Evolutionary conservation across 2,888 invertebrate genomes (phyloP), one percentile per base, ranked within the genome.

Genomic region (Nephrocerus scutellatus): DNA sequence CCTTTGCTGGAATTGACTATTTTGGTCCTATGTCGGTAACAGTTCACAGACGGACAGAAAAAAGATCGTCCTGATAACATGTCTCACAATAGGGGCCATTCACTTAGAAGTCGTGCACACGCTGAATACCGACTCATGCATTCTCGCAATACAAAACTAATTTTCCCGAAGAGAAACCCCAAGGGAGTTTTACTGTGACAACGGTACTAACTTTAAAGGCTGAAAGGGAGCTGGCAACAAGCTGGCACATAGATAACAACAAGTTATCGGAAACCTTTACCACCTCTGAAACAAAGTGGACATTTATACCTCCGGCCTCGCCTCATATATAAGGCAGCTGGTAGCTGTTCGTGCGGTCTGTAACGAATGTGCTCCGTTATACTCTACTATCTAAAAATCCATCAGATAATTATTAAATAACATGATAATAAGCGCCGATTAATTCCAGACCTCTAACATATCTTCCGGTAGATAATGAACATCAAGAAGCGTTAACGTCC

Each of bases 161-260:
- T 44, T 46, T 15, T 34, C 48, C 2, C 26, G 48, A n/a, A 24
- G 48, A 32, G 47, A 45, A 13, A 18, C 30, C 5, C 45, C 46
- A 0, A 4, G 30, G 7, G 43, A 49, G 21, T 31, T 48, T 16
- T 41, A 46, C 19, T 43, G 39, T 5, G 49, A 50, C 25, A 48
- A 50, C 23, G 50, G 48, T 12, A 46, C 45, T 3, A 52, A 49
- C 24, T 45, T 49, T 20, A 39, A 28, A 12, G 42, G 38, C 47
- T n/a, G 41, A 45, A 10, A 36, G 40, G 14, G 44, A 49, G 22
- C 34, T 49, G 20, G 23, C 22, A 13, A 46, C 41, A 12, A 44
- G 38, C 3, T 49, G 20, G 23, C 4, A 23, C 4, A 26, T 41
- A 10, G 36, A 45, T 30, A 36, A 37, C 23, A 21, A 38, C 9